Evolutionary conservation across 2,797 vertebrate species (phyloP).

Genomic region (Trematomus bernacchii): DNA sequence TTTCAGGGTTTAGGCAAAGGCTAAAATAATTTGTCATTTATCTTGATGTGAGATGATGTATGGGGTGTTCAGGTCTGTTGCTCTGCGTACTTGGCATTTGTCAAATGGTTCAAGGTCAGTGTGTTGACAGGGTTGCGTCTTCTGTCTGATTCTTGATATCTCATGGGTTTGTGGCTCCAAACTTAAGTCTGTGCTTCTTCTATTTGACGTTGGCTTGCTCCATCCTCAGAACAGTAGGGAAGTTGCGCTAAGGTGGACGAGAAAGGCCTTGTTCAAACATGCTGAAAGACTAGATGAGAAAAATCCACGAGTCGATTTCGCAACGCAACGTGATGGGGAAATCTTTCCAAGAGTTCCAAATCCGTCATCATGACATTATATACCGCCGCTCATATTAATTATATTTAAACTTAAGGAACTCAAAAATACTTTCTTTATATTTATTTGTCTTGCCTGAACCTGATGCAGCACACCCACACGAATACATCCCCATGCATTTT

Average conservation of each 20-base stretch:
- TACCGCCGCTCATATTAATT: background rate
- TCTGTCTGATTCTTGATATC: constrained; percentile 6
- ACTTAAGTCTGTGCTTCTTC: background rate
- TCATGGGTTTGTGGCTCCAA: background rate
- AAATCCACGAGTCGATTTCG: background rate
- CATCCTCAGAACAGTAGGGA: background rate
- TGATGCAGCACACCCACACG: background rate
- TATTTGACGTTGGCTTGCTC: background rate
- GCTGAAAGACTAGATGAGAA: background rate
- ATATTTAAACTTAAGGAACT: constrained; percentile 4
- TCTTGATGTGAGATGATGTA: constrained; percentile 19
- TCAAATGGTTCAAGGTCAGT: constrained; percentile 30
- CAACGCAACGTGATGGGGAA: too few relatives aligned
- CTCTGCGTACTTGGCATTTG: constrained; percentile 7
- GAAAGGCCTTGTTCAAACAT: background rate
- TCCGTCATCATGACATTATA: background rate
- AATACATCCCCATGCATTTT: background rate
- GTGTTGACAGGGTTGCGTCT: constrained; percentile 5
- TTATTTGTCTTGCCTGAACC: background rate
- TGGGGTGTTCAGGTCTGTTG: background rate
- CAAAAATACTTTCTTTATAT: background rate
- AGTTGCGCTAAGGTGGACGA: background rate
- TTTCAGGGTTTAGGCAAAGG: constrained; percentile 7
- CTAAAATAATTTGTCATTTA: constrained; percentile 24
- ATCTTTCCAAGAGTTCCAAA: too few relatives aligned